Base-by-base conservation (phyloP, 2,113 vertebrate species). In the Gobiocypris rarus region DNA sequence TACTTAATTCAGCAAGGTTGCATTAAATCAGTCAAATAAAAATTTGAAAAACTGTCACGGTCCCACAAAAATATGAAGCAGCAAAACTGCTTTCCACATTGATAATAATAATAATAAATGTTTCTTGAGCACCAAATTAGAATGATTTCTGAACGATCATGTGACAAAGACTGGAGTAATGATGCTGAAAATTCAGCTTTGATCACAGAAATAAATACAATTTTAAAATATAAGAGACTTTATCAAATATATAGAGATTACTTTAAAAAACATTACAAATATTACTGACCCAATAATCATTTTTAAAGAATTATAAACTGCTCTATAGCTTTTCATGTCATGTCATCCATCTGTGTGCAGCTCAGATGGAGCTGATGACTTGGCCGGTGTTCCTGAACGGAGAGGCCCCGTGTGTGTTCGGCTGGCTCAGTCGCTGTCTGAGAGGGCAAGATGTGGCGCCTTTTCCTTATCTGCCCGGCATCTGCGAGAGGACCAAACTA, bases 401-500 rank as follows among this genome's bases (percentile, higher is more conserved):
- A 3, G 95, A 98, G 81, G 97, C 97, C 54, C 97, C 98, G 3
- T 96, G 95, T 86, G 95, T 99, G 85, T 97, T 97, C 86, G 94
- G 95, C 86, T 99, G 97, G 97, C 93, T 99, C 88, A 97, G 97
- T 86, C 94, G 94, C 75, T 98, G 96, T 87, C 89, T 99, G 82
- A 95, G 95, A 85, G 96, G 95, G 10, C 95, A 96, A 79, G 93
- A 91, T 71, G 89, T 92, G 34, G 84, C 91, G 0, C 95, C 97
- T 5, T 99, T 97, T 41, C 97, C 98, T 17, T 97, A 96, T 89
- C 93, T 99, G 52, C 96, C 96, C 1, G 94, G 94, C 67, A 94
- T 98, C 91, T 99, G 97, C 88, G 95, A 96, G 81, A 95, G 98
- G 91, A 98, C 97, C 91, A 96, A 95, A 81, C 95, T 99, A 7